Evolutionary conservation across 2,113 vertebrate species (phyloP).

Genomic region (Apteryx owenii): DNA sequence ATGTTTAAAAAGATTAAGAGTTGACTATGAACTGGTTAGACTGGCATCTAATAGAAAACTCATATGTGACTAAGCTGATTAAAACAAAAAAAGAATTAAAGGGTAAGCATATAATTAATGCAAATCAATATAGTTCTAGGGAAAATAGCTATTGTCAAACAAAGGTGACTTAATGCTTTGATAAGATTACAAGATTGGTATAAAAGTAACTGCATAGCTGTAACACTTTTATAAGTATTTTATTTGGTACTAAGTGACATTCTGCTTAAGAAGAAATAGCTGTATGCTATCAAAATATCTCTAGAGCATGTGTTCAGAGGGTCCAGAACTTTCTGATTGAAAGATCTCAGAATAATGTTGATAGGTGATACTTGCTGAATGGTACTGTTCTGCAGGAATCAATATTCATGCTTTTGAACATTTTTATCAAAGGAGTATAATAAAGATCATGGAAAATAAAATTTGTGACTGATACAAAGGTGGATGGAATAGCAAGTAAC

Average conservation of each 20-base stretch:
- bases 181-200: slow-evolving; percentile 17
- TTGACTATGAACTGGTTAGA: background rate
- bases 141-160: slow-evolving; percentile 4
- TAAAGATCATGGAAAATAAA: background rate
- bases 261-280: background rate
- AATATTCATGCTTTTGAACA: background rate
- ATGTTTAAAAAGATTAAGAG: background rate
- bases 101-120: background rate
- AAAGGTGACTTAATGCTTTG: slow-evolving; percentile 27
- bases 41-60: background rate
- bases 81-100: slow-evolving; percentile 1
- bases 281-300: background rate
- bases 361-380: background rate
- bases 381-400: background rate
- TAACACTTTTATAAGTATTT: background rate
- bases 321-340: background rate
- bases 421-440: slow-evolving; percentile 1
- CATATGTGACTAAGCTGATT: background rate
- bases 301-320: background rate
- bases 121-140: slow-evolving; percentile 8
- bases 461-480: background rate
- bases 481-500: background rate
- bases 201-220: background rate
- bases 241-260: background rate
- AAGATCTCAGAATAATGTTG: background rate